These are phyloP conservation scores for Synergus umbraculus DNA, from an alignment of 2,888 invertebrate genomes.

Conservation along the genomic window DNA sequence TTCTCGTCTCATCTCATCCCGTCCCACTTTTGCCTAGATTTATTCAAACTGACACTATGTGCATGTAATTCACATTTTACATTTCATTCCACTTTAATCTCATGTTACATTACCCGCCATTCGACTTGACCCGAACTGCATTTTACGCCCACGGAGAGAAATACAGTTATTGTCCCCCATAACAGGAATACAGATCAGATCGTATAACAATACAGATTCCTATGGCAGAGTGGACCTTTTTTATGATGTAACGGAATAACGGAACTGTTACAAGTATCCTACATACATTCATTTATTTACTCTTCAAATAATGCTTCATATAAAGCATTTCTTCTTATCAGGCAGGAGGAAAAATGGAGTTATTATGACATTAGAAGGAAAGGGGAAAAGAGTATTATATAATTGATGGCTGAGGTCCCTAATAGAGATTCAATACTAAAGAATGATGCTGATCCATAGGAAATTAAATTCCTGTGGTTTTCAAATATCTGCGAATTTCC, in stretches of 20 bases:
- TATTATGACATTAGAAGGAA: too few species aligned
- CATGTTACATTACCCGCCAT: not conserved
- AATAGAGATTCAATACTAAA: too few species aligned
- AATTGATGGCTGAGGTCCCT: too few species aligned
- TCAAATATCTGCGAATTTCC: not conserved
- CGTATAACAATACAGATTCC: not conserved
- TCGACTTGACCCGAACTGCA: slow-evolving; percentile 31
- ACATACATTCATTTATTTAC: not conserved
- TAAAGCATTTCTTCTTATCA: too few species aligned
- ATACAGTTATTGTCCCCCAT: slow-evolving; percentile 37
- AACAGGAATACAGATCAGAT: slow-evolving; percentile 21
- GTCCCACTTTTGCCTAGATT: slow-evolving; percentile 21
- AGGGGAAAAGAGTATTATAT: too few species aligned
- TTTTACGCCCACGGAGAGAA: slow-evolving; percentile 36
- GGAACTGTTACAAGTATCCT: slow-evolving; percentile 15
- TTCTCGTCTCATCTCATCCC: slow-evolving; percentile 8
- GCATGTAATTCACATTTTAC: slow-evolving; percentile 30
- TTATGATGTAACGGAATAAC: not conserved
- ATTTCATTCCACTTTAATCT: not conserved
- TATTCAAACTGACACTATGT: slow-evolving; percentile 19
- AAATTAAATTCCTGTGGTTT: slow-evolving; percentile 5
- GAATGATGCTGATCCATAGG: too few species aligned
- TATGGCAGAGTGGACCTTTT: slow-evolving; percentile 3
- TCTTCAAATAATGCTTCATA: too few species aligned
- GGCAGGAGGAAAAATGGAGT: not conserved